phyloP scores from a whole-genome alignment of 2,888 invertebrate species.

The Drosophila kanekoi region DNA sequence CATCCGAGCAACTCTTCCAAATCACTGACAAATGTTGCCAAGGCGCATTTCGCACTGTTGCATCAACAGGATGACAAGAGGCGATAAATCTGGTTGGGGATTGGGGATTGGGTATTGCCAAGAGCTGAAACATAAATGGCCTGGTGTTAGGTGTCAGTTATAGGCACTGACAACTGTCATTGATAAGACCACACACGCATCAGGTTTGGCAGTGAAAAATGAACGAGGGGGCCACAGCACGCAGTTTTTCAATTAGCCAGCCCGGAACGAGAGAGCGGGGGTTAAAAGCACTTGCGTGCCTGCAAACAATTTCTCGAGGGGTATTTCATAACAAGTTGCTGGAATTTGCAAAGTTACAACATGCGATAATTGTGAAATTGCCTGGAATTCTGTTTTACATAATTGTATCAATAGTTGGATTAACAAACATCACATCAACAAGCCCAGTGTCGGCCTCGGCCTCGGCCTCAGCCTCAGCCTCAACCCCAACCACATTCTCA shows the following conservation, averaged over 20 bases:
- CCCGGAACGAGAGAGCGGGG: slow-evolving; percentile 9
- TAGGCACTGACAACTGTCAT: slow-evolving; percentile 68
- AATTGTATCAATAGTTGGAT: slow-evolving; percentile 57
- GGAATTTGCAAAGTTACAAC: slow-evolving; percentile 56
- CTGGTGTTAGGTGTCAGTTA: slow-evolving; percentile 71
- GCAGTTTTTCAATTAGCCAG: slow-evolving; percentile 65
- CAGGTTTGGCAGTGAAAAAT: slow-evolving; percentile 10
- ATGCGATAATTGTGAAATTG: slow-evolving; percentile 69
- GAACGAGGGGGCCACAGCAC: slow-evolving; percentile 35
- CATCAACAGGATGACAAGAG: slow-evolving; percentile 40
- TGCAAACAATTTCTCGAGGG: slow-evolving; percentile 50
- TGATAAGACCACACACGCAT: slow-evolving; percentile 66
- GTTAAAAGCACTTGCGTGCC: slow-evolving; percentile 44
- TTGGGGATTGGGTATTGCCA: slow-evolving; percentile 10
- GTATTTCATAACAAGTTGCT: slow-evolving; percentile 52
- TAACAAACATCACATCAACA: slow-evolving; percentile 36
- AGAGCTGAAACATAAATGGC: slow-evolving; percentile 41
- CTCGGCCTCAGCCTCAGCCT: background rate
- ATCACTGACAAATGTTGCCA: slow-evolving; percentile 62
- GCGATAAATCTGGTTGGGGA: slow-evolving; percentile 32
- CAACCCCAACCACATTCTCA: background rate
- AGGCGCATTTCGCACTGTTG: slow-evolving; percentile 52
- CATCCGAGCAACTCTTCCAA: slow-evolving; percentile 24
- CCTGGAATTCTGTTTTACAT: slow-evolving; percentile 68
- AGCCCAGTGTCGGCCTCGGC: background rate